Evolutionary conservation across 2,113 vertebrate species (phyloP).

Genomic region (Hypocryptadius cinnamomeus): DNA sequence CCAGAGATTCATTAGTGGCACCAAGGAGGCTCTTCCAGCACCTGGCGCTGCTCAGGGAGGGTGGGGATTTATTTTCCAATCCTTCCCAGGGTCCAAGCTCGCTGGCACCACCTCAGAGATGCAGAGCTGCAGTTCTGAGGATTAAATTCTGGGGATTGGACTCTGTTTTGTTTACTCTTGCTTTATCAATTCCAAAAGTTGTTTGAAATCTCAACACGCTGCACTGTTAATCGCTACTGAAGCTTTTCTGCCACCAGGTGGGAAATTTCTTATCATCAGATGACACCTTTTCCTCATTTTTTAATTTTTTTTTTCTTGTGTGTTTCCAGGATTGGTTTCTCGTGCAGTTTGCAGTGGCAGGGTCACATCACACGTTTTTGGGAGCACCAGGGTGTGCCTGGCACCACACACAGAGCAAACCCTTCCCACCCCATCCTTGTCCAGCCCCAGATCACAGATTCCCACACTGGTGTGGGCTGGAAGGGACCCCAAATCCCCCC

Average conservation of each 20-base stretch:
- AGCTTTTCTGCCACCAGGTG: not conserved
- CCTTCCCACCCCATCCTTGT: not conserved
- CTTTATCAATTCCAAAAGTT: not conserved
- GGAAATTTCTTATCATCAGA: not conserved
- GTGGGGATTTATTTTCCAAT: not conserved
- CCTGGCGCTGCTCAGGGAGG: rapidly evolving
- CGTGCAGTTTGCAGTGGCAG: not conserved
- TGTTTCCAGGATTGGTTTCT: not conserved
- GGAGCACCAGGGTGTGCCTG: not conserved
- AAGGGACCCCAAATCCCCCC: rapidly evolving
- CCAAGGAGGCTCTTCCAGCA: not conserved
- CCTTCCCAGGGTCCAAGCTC: not conserved
- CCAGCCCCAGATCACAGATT: not conserved
- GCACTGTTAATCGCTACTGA: rapidly evolving
- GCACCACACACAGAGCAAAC: not conserved
- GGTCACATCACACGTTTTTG: not conserved
- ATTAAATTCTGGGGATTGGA: not conserved
- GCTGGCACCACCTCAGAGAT: not conserved
- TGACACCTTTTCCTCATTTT: not conserved
- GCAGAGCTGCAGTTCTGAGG: not conserved
- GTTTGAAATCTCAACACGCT: not conserved
- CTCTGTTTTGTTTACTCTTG: not conserved
- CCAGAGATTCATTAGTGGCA: not conserved
- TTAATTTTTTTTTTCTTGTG: too few relatives aligned
- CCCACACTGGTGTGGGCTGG: rapidly evolving